phyloP scores from a whole-genome alignment of 2,888 invertebrate species.

The Hydrotaea diabolus region DNA sequence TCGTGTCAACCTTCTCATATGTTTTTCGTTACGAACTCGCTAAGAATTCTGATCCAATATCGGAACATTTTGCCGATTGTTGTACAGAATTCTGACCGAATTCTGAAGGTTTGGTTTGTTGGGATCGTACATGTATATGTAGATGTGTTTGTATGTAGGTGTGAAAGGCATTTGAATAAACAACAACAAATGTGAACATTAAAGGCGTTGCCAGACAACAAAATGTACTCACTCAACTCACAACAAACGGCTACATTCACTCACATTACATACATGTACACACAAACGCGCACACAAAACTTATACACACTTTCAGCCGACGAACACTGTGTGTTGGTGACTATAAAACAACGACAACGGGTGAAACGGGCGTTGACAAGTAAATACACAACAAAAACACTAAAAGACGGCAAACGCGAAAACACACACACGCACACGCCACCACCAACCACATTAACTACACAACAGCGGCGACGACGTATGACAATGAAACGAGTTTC shows the following conservation, averaged over 20 bases:
- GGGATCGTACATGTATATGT: neutral
- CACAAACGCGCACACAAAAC: neutral
- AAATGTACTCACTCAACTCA: constrained; percentile 45
- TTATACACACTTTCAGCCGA: constrained; percentile 71
- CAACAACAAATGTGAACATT: constrained; percentile 73
- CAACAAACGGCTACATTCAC: constrained; percentile 52
- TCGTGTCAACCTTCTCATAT: too few relatives aligned
- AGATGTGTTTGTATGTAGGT: too few relatives aligned
- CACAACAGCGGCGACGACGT: neutral
- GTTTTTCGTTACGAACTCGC: too few relatives aligned
- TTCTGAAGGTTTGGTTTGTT: too few relatives aligned
- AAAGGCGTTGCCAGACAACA: constrained; percentile 79
- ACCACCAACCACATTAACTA: neutral
- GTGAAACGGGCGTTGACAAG: constrained; percentile 71
- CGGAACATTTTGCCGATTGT: too few relatives aligned
- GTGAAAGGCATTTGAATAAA: constrained; percentile 17
- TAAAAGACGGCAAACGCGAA: constrained; percentile 46
- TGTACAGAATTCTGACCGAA: too few relatives aligned
- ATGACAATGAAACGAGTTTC: constrained; percentile 14
- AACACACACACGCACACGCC: constrained; percentile 38
- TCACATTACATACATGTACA: neutral
- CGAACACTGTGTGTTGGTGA: constrained; percentile 6
- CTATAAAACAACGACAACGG: constrained; percentile 5
- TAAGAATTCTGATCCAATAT: too few relatives aligned
- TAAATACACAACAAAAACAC: constrained; percentile 58